Evolutionary conservation across 2,113 vertebrate species (phyloP), one percentile per base, ranked within the genome.

Genomic region (Anseranas semipalmata): DNA sequence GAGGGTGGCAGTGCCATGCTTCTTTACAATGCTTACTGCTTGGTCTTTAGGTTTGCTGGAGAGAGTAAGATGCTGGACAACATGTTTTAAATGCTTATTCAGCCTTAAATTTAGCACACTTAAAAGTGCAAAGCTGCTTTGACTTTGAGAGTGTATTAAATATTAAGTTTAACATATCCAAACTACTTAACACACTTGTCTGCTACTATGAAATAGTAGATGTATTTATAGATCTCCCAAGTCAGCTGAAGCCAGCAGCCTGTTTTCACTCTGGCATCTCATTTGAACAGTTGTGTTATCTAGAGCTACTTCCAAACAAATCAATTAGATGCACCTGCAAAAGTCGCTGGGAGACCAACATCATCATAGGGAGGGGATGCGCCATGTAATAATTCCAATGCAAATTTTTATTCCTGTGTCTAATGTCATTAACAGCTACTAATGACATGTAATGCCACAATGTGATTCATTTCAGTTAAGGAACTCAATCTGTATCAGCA

Each of bases 381-480:
- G 90, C 63, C 70, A 65, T 82, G 46, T 62, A 94, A 96, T 94
- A 84, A 96, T 95, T 96, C 94, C 85, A 96, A 82, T 96, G 97
- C 94, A 98, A 96, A 97, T 97, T 96, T 93, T 82, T 81, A 77
- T 96, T 96, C 90, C 90, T 93, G n/a, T 92, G 75, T 41, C 75
- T 96, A 97, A 88, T 92, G 80, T 75, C 58, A 66, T 96, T 95
- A 96, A 68, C 85, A 90, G 73, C 70, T 78, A 46, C 88, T 97
- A 89, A 96, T 93, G 93, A 93, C 86, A 91, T 78, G 92, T 97
- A 92, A 92, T 91, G 94, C 73, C 92, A 94, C 30, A 70, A 91
- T 58, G 78, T 90, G 39, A 88, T 92, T 96, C 70, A 97, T 89
- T 96, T 74, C 83, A 77, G 91, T 76, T 92, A 95, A 94, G 81